Evolutionary conservation across 2,113 vertebrate genomes (phyloP).

Genomic region (Pelusios castaneus): DNA sequence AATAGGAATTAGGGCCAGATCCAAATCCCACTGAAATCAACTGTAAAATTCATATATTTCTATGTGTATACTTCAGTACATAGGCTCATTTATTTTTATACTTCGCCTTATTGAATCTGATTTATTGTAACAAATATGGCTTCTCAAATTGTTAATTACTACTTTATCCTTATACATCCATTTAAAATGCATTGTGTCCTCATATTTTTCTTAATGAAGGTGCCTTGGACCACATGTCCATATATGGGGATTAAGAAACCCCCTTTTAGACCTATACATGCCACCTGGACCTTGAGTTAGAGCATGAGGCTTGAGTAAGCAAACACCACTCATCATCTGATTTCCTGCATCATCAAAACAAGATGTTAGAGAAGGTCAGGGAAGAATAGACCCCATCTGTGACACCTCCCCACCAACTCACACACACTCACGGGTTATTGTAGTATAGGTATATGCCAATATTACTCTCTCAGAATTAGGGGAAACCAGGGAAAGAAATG

Average conservation of each 20-base stretch:
- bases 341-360: background rate
- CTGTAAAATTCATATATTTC: background rate
- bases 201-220: background rate
- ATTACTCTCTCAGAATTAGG: background rate
- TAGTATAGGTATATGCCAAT: background rate
- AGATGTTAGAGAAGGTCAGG: background rate
- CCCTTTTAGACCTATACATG: rapidly evolving
- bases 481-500: background rate
- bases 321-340: background rate
- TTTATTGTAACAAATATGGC: background rate
- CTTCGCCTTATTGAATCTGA: background rate
- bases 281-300: background rate
- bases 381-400: background rate
- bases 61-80: background rate
- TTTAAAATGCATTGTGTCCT: background rate
- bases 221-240: background rate
- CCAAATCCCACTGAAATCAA: background rate
- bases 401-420: background rate
- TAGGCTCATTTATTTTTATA: background rate
- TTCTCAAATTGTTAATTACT: background rate
- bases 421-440: background rate
- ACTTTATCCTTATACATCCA: background rate
- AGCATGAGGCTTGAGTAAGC: background rate
- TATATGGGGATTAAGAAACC: rapidly evolving
- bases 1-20: background rate